Base-by-base conservation (phyloP, 2,113 vertebrate genomes). In the Thomomys bottae region DNA sequence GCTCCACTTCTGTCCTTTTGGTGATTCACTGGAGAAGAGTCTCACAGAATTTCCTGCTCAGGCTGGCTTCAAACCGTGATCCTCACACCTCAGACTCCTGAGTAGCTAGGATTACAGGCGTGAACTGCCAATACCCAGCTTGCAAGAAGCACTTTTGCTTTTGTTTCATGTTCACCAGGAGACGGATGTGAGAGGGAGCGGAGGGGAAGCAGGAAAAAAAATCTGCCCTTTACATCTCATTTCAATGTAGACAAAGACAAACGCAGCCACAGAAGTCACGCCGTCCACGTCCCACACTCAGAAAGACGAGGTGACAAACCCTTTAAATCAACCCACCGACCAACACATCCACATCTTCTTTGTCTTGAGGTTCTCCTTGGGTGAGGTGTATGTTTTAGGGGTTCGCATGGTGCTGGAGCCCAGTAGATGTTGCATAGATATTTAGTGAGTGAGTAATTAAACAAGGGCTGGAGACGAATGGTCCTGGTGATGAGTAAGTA, bases 401-500 rank as follows among this genome's bases (percentile, higher is more conserved):
- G 63, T 32, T 76, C 77, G n/a, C 21, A 0, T 1, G 36, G 76
- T 21, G 28, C 76, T 54, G 15, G 32, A 10, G n/a, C 66, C 28
- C 1, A 2, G 20, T 34, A 24, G 68, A 57, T 28, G 30, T 42
- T 73, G 61, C 76, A 7, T 15, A 70, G 88, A 84, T 9, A n/a
- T 32, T 88, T 86, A 64, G 32, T 90, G 87, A 86, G 72, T 76
- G 45, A 70, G 76, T 72, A 59, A 80, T 75, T 71, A 45, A 93
- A 72, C 88, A 80, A 90, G 79, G 20, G 38, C 78, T 67, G 0
- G 1, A 34, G 93, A 73, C 87, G 84, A 88, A 63, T 80, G 83
- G 92, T 89, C 77, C 84, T 71, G 94, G 77, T 94, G 92, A 94
- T 94, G 83, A 68, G 71, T 64, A 64, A 86, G 88, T 76, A 83